Percentiles rank a stretch among this genome's conserved stretches.
Conservation (phyloP, 2,113 vertebrate genomes). For the Vidua chalybeata region DNA sequence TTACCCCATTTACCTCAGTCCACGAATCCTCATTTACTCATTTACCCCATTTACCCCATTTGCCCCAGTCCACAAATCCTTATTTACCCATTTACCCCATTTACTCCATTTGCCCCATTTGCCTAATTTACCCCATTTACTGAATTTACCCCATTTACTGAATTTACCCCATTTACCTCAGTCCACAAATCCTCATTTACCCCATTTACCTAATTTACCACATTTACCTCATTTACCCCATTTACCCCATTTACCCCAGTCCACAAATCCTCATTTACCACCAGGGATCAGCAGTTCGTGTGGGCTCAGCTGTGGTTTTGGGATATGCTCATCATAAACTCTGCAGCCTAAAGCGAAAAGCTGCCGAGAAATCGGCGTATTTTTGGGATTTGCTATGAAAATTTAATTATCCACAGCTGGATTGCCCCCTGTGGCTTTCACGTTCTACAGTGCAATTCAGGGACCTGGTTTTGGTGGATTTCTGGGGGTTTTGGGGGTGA, state of each 20-base stretch:
- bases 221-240: too few species aligned
- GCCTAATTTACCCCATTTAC: too few species aligned
- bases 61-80: neutral
- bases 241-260: too few species aligned
- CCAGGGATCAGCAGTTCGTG: rapidly evolving
- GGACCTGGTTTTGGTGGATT: rapidly evolving
- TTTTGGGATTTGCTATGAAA: rapidly evolving
- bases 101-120: too few species aligned
- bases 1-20: too few species aligned
- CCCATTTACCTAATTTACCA: too few species aligned
- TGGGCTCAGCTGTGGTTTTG: neutral
- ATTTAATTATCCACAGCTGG: rapidly evolving
- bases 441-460: rapidly evolving
- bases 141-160: too few species aligned
- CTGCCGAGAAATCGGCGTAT: rapidly evolving
- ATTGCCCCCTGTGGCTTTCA: neutral
- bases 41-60: neutral
- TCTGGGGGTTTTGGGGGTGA: rapidly evolving
- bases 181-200: neutral
- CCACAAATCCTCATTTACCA: neutral
- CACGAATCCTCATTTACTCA: neutral
- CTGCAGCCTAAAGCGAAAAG: neutral
- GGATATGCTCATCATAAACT: rapidly evolving
- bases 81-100: too few species aligned
- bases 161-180: neutral